Conservation (phyloP, 2,888 invertebrate species). For the Endotricha flammealis region DNA sequence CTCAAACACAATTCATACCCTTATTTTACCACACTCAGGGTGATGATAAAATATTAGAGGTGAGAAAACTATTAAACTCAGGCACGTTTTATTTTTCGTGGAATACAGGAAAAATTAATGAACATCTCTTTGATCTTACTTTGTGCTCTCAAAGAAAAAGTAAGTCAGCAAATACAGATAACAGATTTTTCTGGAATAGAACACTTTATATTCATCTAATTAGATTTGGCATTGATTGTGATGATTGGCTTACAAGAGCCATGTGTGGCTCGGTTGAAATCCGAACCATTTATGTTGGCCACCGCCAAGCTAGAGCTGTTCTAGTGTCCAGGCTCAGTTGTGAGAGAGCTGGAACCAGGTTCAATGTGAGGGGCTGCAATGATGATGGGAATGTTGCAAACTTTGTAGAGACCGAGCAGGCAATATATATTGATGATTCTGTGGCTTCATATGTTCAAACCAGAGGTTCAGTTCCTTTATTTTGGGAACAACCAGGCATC, state of each 20-base stretch:
- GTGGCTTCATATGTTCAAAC: conserved; percentile 94
- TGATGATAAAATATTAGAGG: conserved; percentile 80
- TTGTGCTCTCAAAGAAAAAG: conserved; percentile 94
- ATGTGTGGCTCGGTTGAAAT: conserved; percentile 99
- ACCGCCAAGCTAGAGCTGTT: conserved; percentile 95
- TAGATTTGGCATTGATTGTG: conserved; percentile 93
- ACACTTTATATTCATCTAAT: conserved; percentile 96
- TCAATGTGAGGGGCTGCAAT: conserved; percentile 99
- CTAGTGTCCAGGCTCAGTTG: conserved; percentile 97
- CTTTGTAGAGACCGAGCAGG: conserved; percentile 99
- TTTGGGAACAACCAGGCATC: conserved; percentile 99
- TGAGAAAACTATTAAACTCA: conserved; percentile 94
- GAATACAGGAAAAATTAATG: conserved; percentile 73
- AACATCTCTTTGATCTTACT: conserved; percentile 90
- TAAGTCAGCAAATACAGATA: conserved; percentile 90
- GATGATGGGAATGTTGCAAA: conserved; percentile 99
- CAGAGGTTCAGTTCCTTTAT: conserved; percentile 97
- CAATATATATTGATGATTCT: conserved; percentile 93
- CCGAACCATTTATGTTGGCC: conserved; percentile 98
- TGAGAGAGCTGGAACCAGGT: conserved; percentile 98
- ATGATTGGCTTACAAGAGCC: conserved; percentile 93
- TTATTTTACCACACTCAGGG: conserved; percentile 84
- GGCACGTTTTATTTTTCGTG: conserved; percentile 99
- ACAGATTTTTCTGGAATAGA: conserved; percentile 99
- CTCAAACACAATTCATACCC: conserved; percentile 94